Evolutionary conservation across 2,888 invertebrate genomes (phyloP).

Genomic region (Lamellibrachia columna): DNA sequence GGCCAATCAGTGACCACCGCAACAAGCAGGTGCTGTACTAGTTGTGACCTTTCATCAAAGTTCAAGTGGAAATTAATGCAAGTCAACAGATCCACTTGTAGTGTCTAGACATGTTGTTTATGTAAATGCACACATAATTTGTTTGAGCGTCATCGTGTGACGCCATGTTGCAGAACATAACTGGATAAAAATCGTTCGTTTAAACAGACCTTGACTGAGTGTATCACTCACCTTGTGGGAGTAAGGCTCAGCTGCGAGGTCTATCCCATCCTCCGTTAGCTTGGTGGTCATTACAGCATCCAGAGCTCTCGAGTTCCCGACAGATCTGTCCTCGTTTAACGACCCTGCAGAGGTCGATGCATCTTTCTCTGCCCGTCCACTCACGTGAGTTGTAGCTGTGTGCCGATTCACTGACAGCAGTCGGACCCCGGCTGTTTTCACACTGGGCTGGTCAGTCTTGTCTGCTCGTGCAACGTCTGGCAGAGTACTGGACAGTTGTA

Average conservation of each 20-base stretch:
- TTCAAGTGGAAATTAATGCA: too few species aligned
- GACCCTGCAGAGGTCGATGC: too few species aligned
- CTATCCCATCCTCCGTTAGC: conserved; percentile 59
- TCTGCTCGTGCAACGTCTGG: background rate
- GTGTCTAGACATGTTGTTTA: too few species aligned
- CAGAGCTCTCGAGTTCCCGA: conserved; percentile 40
- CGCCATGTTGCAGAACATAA: too few species aligned
- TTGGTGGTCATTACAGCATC: conserved; percentile 57
- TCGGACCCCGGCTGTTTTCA: background rate
- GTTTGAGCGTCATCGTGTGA: too few species aligned
- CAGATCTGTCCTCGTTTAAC: background rate
- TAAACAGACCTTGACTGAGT: too few species aligned
- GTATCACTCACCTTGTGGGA: conserved; percentile 51
- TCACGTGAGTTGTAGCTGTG: background rate
- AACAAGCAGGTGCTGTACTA: too few species aligned
- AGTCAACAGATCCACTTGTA: too few species aligned
- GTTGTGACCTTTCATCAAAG: too few species aligned
- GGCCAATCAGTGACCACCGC: too few species aligned
- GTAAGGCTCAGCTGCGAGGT: conserved; percentile 61
- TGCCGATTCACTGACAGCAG: background rate
- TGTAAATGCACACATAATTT: too few species aligned
- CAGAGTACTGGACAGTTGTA: background rate
- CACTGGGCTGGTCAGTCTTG: background rate
- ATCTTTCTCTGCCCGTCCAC: background rate
- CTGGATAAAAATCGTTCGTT: background rate